phyloP scores from a whole-genome alignment of 1,140 invertebrate genomes.

The Sycophaga agraensis region DNA sequence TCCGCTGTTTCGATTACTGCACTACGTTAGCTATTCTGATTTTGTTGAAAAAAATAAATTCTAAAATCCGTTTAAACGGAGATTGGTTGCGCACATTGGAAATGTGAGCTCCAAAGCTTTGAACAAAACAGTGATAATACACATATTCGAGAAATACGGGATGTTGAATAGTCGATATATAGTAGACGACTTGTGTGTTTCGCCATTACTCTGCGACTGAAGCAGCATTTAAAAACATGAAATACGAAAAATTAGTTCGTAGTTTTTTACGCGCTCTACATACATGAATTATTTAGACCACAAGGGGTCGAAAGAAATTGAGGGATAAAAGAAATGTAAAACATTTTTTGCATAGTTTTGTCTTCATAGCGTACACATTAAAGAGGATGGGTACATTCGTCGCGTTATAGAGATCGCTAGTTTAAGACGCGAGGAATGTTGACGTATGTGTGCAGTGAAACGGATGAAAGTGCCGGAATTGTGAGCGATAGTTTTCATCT shows the following conservation, averaged over 20 bases:
- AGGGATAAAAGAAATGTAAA: background rate
- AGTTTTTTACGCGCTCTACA: constrained; percentile 20
- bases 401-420: constrained; percentile 24
- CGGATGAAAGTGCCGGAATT: constrained; percentile 5
- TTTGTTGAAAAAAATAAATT: too few relatives aligned
- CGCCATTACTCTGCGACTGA: background rate
- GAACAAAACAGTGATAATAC: constrained; percentile 35
- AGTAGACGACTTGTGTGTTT: constrained; percentile 6
- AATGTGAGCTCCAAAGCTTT: background rate
- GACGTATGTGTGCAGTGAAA: constrained; percentile 1
- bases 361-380: constrained; percentile 25
- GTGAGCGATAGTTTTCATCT: constrained; percentile 6
- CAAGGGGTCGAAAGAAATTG: background rate
- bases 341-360: background rate
- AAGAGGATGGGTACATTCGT: constrained; percentile 17
- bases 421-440: constrained; percentile 21
- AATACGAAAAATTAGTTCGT: constrained; percentile 4
- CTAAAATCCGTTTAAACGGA: background rate
- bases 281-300: background rate
- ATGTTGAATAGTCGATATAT: constrained; percentile 20
- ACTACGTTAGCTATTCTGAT: too few relatives aligned
- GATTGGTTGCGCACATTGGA: background rate
- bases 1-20: too few relatives aligned
- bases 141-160: constrained; percentile 42
- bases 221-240: background rate